Conservation (phyloP, 1,140 invertebrate genomes). For the Physella acuta region DNA sequence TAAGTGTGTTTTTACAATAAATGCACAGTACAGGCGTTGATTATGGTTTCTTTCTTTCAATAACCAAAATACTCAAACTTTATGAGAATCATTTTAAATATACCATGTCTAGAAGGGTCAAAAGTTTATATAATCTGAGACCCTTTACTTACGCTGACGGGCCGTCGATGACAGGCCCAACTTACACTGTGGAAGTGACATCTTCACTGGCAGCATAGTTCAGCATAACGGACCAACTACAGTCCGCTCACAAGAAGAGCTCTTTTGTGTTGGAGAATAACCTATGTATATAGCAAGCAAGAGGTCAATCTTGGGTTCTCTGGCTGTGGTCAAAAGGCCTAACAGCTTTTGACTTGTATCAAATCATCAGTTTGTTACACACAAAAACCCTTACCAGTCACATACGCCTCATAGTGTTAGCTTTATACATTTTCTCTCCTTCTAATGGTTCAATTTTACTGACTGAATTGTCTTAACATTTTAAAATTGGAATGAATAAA, state of each 20-base stretch:
- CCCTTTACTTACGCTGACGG: slow-evolving; percentile 22
- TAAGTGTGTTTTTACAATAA: no score
- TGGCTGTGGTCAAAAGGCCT: slow-evolving; percentile 1
- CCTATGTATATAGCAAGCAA: slow-evolving; percentile 27
- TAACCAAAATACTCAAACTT: neutral
- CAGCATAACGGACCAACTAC: slow-evolving; percentile 17
- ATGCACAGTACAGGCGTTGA: no score
- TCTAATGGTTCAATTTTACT: no score
- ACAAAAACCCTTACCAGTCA: neutral
- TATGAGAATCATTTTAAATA: neutral
- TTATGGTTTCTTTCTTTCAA: no score
- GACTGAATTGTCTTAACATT: no score
- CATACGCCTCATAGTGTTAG: no score
- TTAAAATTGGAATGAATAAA: no score
- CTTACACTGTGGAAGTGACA: slow-evolving; percentile 20
- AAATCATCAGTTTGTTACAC: neutral
- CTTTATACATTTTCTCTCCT: no score
- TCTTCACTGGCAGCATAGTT: slow-evolving; percentile 12
- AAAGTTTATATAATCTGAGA: neutral
- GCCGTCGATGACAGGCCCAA: slow-evolving; percentile 15
- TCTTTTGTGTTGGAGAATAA: slow-evolving; percentile 11
- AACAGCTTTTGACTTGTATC: slow-evolving; percentile 4
- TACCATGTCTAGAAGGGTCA: neutral
- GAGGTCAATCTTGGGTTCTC: slow-evolving; percentile 24
- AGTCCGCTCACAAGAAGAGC: neutral